Evolutionary conservation across 2,888 invertebrate genomes (phyloP), one percentile per base, ranked within the genome.

Genomic region (Polylopha cassiicola): DNA sequence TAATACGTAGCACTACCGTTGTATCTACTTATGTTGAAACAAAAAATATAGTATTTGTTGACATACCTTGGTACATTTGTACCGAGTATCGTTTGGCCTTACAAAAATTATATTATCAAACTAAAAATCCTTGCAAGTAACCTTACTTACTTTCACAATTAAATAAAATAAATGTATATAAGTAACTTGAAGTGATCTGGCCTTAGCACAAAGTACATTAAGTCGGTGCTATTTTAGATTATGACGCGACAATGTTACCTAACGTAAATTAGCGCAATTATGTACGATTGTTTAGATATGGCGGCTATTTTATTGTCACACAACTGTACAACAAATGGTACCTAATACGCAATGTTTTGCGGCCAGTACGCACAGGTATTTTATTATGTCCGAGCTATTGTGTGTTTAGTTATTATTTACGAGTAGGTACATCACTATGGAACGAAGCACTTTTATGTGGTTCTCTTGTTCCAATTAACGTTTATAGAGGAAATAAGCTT

Each of bases 381-480:
- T 65, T 62, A 62, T 64, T 53, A 48, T 58, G 60, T 51, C 60
- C 60, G 58, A 43, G 50, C 59, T 43, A 63, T 65, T 65, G 67
- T 69, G 43, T 51, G 47, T 48, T 47, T 41, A 37, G 16, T 44
- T 34, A 41, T 38, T 30, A 27, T 28, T 34, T 27, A 39, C 15
- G 16, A 15, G 39, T n/a, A n/a, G n/a, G n/a, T n/a, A n/a, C 34
- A 18, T 24, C 27, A 23, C 22, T 16, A 33, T 24, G 15, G 14
- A n/a, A n/a, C n/a, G n/a, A n/a, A n/a, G n/a, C n/a, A n/a, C n/a
- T n/a, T n/a, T n/a, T 21, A 7, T 22, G 8, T 4, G 27, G 33
- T 32, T 39, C 5, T 8, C 29, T 27, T 9, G 31, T 18, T 39
- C 18, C 33, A n/a, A n/a, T n/a, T n/a, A n/a, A n/a, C n/a, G n/a